Conservation (phyloP, 2,113 vertebrate species). For the Dasyornis broadbenti region DNA sequence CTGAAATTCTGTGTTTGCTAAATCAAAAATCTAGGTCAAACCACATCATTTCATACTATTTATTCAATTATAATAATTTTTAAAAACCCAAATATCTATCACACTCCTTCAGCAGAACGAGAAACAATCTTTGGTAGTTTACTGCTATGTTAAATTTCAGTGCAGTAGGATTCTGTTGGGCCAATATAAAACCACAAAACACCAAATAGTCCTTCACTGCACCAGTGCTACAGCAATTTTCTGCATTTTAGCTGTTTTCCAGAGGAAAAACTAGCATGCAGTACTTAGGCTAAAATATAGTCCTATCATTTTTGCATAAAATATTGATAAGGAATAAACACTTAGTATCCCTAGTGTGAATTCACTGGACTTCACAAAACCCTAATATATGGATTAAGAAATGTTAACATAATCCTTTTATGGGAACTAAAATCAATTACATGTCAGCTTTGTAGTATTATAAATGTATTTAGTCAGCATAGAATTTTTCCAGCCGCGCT, state of each 20-base stretch:
- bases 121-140: neutral
- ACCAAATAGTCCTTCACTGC: neutral
- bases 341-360: slow-evolving; percentile 71
- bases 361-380: slow-evolving; percentile 70
- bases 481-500: slow-evolving; percentile 74
- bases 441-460: slow-evolving; percentile 79
- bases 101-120: neutral
- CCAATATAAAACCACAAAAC: neutral
- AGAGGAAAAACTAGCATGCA: slow-evolving; percentile 43
- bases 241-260: slow-evolving; percentile 50
- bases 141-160: neutral
- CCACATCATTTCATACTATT: neutral
- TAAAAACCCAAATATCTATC: neutral
- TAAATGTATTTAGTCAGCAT: slow-evolving; percentile 82
- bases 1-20: neutral
- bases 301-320: slow-evolving; percentile 75
- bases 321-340: slow-evolving; percentile 78
- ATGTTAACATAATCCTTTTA: slow-evolving; percentile 83
- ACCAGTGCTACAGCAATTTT: neutral
- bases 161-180: neutral
- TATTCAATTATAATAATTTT: neutral
- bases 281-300: slow-evolving; percentile 71
- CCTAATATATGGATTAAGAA: slow-evolving; percentile 80
- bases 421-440: slow-evolving; percentile 81
- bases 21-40: neutral